Evolutionary conservation across 1,140 invertebrate species (phyloP).

Genomic region (Lucilia sericata): DNA sequence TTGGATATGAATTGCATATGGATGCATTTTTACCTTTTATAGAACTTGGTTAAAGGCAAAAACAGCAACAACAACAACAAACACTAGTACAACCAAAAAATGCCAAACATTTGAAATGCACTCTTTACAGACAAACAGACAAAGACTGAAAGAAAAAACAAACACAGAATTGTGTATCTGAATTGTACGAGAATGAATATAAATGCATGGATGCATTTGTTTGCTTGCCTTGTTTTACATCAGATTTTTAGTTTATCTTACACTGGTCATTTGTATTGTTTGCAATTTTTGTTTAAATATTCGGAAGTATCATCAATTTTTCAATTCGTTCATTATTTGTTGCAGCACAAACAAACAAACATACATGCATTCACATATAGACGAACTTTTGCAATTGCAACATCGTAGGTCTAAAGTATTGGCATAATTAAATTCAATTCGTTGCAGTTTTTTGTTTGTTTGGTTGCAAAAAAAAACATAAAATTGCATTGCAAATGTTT

Average conservation of each 20-base stretch:
- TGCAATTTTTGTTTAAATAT: slow-evolving; percentile 21
- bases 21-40: slow-evolving; percentile 15
- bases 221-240: slow-evolving; percentile 32
- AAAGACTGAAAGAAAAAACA: too few relatives aligned
- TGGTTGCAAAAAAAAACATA: not conserved
- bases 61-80: not conserved
- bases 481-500: slow-evolving; percentile 10
- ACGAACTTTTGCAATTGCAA: not conserved
- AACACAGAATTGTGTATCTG: not conserved
- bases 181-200: slow-evolving; percentile 5
- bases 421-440: slow-evolving; percentile 41
- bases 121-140: too few relatives aligned
- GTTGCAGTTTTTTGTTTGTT: slow-evolving; percentile 12
- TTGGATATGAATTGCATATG: slow-evolving; percentile 15
- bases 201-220: slow-evolving; percentile 17
- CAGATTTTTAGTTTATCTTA: slow-evolving; percentile 38
- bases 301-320: slow-evolving; percentile 22
- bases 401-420: not conserved
- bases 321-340: slow-evolving; percentile 12
- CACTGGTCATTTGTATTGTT: slow-evolving; percentile 41
- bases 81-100: not conserved
- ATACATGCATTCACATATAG: not conserved
- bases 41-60: slow-evolving; percentile 3
- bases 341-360: not conserved
- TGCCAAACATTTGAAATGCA: not conserved